Evolutionary conservation across 35 echinoderm and acorn worm genomes (phyloP).

Genomic region (Hemicentrotus pulcherrimus): DNA sequence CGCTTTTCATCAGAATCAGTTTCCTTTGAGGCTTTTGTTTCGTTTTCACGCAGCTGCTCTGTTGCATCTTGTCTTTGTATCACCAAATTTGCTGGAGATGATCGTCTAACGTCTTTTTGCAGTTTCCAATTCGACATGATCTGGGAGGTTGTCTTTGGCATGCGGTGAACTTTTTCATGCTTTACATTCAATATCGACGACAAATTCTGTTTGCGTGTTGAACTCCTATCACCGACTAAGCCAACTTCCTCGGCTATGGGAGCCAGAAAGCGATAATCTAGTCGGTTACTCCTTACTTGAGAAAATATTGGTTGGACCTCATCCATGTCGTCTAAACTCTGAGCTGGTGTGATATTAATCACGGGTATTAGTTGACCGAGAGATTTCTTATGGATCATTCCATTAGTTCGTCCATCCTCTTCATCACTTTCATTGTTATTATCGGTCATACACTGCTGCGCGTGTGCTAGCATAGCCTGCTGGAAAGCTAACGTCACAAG

Average conservation of each 20-base stretch:
- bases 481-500: conserved; percentile 34
- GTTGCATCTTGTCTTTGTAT: background rate
- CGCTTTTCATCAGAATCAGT: background rate
- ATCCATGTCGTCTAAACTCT: background rate
- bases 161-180: conserved; percentile 34
- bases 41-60: background rate
- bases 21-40: background rate
- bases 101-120: background rate
- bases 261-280: conserved; percentile 17
- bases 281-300: background rate
- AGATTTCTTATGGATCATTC: background rate
- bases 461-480: conserved; percentile 21
- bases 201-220: background rate
- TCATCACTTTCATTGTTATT: background rate
- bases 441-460: background rate
- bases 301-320: background rate
- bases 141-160: conserved; percentile 19
- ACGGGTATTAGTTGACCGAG: background rate
- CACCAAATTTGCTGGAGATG: background rate
- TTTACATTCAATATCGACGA: background rate
- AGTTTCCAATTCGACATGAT: conserved; percentile 32
- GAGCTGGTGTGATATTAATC: conserved; percentile 27
- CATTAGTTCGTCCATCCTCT: too few species aligned
- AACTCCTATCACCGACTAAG: background rate
- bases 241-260: conserved; percentile 38